These are phyloP conservation scores for Hydrozoanthus tunicans DNA, from an alignment of 64 coral and sea anemone species.

Conservation along the genomic window DNA sequence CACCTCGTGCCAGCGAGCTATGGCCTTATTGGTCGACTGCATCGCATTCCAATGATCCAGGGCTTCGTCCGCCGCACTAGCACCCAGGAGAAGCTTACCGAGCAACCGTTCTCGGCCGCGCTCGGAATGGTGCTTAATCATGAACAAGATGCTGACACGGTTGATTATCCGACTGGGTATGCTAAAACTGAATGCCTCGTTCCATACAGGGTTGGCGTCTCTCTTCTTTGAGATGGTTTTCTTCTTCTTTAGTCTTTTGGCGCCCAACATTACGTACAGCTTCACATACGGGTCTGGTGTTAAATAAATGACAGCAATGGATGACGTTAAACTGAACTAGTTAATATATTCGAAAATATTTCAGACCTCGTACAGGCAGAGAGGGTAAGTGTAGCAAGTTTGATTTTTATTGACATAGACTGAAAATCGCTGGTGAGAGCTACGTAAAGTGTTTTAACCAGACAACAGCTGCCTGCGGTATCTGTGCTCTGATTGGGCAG, in stretches of 20 bases:
- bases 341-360: too few species aligned
- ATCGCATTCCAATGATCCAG: constrained; percentile 96
- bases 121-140: constrained; percentile 89
- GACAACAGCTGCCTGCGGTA: too few species aligned
- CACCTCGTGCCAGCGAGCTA: constrained; percentile 76
- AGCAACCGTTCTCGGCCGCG: constrained; percentile 78
- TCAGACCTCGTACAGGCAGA: too few species aligned
- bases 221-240: constrained; percentile 81
- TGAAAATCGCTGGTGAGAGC: too few species aligned
- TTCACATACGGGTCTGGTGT: constrained; percentile 85
- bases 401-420: too few species aligned
- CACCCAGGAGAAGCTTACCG: constrained; percentile 80
- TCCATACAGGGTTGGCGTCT: constrained; percentile 82
- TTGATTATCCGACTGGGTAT: constrained; percentile 83
- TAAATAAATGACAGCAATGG: neutral
- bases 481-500: too few species aligned
- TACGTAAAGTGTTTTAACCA: too few species aligned
- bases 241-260: constrained; percentile 88
- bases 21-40: constrained; percentile 64
- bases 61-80: constrained; percentile 81
- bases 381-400: too few species aligned
- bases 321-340: too few species aligned
- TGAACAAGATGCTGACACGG: constrained; percentile 73
- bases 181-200: constrained; percentile 91
- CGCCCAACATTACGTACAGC: constrained; percentile 92